Evolutionary conservation across 2,113 vertebrate species (phyloP), one percentile per base, ranked within the genome.

Genomic region (Calypte anna): DNA sequence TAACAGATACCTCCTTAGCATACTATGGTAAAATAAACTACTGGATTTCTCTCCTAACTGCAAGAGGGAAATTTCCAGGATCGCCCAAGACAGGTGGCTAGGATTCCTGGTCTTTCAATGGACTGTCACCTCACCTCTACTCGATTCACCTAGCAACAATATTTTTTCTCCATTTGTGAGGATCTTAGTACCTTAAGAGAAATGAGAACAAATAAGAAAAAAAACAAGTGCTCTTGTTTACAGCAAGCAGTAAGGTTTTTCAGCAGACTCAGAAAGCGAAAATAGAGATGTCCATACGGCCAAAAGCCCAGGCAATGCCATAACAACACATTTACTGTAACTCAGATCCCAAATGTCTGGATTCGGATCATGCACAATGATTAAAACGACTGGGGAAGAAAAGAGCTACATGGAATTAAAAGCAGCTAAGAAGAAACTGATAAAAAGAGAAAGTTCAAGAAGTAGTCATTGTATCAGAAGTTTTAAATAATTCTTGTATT

Each of bases 401-500:
- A 81, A 91, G 55, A 80, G 68, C 95, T 82, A 85, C 21, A 85
- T 14, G 38, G 43, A 95, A 94, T 91, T 96, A 93, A 96, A 93
- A 85, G 75, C 92, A 95, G 96, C 76, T 94, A 72, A 93, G 87
- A 84, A 90, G 80, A 90, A 57, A 55, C 74, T 91, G 76, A 90
- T 97, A 95, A 82, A 91, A 96, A 95, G 93, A 33, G 86, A 92
- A 96, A 86, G 95, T 91, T 94, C 77, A 93, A 86, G 79, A 72
- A 93, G 51, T 30, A 91, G 72, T 85, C 93, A 91, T 83, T 95
- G 77, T 80, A 53, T 62, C 91, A 95, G 30, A 94, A 94, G 85
- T 88, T 97, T 85, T 79, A 94, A 96, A 72, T 93, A 97, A 89
- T 96, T 96, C 83, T 94, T 95, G 93, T 95, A 84, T 93, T 95